Evolutionary conservation across 1,140 invertebrate genomes (phyloP), one percentile per base, ranked within the genome.

Genomic region (Chrysomallon squamiferum): DNA sequence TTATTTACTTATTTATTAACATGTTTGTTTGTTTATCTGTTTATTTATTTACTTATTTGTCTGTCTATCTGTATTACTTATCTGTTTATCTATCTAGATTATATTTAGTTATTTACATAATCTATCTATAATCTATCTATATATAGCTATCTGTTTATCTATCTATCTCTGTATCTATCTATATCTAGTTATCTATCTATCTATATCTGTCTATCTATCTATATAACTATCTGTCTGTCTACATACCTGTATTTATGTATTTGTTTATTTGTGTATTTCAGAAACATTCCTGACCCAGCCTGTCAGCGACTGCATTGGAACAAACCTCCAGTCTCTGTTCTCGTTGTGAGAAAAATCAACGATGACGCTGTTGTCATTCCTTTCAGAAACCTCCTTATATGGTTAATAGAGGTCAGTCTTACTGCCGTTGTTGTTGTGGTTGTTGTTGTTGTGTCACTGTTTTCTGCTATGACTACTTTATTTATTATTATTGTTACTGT

Each of bases 201-300:
- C 5, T 33, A 30, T 58, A 62, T 30, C 15, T 61, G n/a, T 27
- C 27, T 38, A 15, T 38, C 6, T 38, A 38, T 38, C 6, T 38
- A 15, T 38, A 38, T 38, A 15, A 7, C 6, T 38, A 38, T 38
- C 6, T 38, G 35, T 38, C 6, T 38, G 15, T 38, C 5, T 38
- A 38, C 35, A 38, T 38, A 18, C 29, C 13, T 57, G 29, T 57
- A 57, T 61, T n/a, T 45, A 43, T 57, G 54, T 65, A 15, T 29
- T 25, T 57, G 50, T 57, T 9, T 45, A 29, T 57, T 29, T 73
- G 57, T 67, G 15, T 25, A 62, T 69, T 88, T 0, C 88, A 97
- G 95, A 92, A 96, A 95, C 80, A 97, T 97, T 77, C 95, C 97
- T 86, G 96, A 98, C 87, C 96, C 96, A 30, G 95, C 95, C 66